phyloP scores from a whole-genome alignment of 2,797 vertebrate genomes.

The Pterois miles region DNA sequence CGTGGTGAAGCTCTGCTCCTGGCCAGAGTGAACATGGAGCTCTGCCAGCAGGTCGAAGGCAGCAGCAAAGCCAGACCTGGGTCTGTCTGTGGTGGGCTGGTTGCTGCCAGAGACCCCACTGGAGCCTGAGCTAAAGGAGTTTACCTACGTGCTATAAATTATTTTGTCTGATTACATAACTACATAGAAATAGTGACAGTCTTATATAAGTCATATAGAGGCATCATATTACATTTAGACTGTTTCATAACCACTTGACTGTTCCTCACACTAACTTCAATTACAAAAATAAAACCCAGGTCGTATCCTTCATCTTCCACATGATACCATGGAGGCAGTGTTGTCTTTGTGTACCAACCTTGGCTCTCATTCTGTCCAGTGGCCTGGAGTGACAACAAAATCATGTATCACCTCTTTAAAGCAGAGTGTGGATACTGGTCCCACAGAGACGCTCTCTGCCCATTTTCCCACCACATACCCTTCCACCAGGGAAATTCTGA shows the following conservation, averaged over 20 bases:
- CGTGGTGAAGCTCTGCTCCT: background rate
- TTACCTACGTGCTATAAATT: too few relatives aligned
- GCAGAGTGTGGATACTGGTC: constrained; percentile 40
- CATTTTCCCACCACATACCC: constrained; percentile 70
- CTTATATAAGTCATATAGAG: too few relatives aligned
- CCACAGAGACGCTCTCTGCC: constrained; percentile 45
- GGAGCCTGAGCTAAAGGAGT: background rate
- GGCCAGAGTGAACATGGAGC: background rate
- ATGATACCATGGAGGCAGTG: background rate
- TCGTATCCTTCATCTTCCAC: background rate
- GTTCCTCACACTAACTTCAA: background rate
- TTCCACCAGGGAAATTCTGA: constrained; percentile 72
- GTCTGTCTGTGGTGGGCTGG: background rate
- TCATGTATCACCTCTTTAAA: constrained; percentile 45
- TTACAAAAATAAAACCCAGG: background rate
- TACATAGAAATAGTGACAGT: too few relatives aligned
- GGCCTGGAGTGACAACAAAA: constrained; percentile 46
- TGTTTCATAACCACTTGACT: background rate
- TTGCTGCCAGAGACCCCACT: background rate
- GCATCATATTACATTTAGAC: background rate
- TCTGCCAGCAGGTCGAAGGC: background rate
- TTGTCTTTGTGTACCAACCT: background rate
- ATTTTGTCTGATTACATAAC: too few relatives aligned
- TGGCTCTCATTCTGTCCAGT: constrained; percentile 23
- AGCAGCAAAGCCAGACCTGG: background rate